Base-by-base conservation (phyloP, 2,888 invertebrate species). In the Byasa hedistus region DNA sequence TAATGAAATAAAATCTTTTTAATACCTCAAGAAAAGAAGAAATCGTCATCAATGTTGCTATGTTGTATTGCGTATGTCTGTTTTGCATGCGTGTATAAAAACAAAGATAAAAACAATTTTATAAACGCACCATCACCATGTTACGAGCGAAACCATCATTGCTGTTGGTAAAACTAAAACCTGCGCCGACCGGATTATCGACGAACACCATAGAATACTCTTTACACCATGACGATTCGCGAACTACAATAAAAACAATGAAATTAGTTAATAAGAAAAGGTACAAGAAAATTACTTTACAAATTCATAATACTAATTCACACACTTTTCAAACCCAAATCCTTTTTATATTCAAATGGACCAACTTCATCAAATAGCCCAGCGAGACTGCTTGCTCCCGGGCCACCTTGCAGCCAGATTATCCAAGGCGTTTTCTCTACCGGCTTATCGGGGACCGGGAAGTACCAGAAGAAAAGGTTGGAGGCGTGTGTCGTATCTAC, bases 331-430 rank as follows among this genome's bases (percentile, higher is more conserved):
- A 76, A 61, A 23, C 64, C 69, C 15, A 54, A 44, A 22, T 69
- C 68, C 59, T 56, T 62, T 8, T 60, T 51, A 7, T 74, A 70
- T 69, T 72, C 78, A 64, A 90, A 83, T 0, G 91, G 91, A 5
- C 91, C 91, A n/a, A 90, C 78, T 73, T 91, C 90, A 32, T 89
- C 85, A 60, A 91, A 91, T 5, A 91, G 74, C 1, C 89, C 91
- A 0, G 78, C 80, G 75, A 91, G 62, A 63, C 96, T 95, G 0
- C 96, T 95, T 0, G 93, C 95, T 0, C 94, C 98, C 0, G 97
- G 97, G 0, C 97, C 97, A 10, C 98, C 97, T 92, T 97, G 95
- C n/a, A 98, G 88, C 97, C 98, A 98, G 69, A 98, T 94, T 15
- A 97, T 92, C 76, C 97, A 90, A 0, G 98, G 97, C 22, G 81